Evolutionary conservation across 2,797 vertebrate genomes (phyloP).

Genomic region (Apogon talboti): DNA sequence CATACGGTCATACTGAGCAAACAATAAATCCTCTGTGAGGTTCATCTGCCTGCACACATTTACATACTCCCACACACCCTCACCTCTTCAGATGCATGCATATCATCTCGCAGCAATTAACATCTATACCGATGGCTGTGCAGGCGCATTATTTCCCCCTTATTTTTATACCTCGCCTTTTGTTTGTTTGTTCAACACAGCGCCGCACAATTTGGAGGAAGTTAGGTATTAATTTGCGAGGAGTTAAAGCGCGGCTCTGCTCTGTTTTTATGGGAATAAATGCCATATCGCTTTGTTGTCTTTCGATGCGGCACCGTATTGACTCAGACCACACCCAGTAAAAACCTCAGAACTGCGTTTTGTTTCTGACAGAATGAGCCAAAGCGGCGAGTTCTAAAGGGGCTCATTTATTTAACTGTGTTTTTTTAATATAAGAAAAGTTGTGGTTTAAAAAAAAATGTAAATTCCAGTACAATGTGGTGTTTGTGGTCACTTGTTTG

Average conservation of each 20-base stretch:
- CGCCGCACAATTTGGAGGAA: constrained; percentile 3
- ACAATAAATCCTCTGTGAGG: constrained; percentile 53
- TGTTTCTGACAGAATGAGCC: too few relatives aligned
- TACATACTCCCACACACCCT: constrained; percentile 70
- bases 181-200: constrained; percentile 31
- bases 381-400: too few relatives aligned
- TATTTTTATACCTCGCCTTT: constrained; percentile 29
- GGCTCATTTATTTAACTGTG: too few relatives aligned
- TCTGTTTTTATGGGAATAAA: background rate
- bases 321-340: background rate
- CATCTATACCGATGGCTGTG: constrained; percentile 45
- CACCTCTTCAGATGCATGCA: constrained; percentile 52
- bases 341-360: too few relatives aligned
- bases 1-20: constrained; percentile 65
- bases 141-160: constrained; percentile 30
- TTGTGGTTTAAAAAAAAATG: too few relatives aligned
- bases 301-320: background rate
- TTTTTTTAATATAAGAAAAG: too few relatives aligned
- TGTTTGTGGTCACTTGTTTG: too few relatives aligned
- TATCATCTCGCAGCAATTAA: constrained; percentile 55
- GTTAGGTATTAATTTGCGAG: background rate
- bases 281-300: constrained; percentile 2
- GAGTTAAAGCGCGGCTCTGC: background rate
- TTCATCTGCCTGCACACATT: constrained; percentile 64
- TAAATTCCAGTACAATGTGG: too few relatives aligned